phyloP scores from a whole-genome alignment of 2,113 vertebrate species.

The Dromas ardeola region DNA sequence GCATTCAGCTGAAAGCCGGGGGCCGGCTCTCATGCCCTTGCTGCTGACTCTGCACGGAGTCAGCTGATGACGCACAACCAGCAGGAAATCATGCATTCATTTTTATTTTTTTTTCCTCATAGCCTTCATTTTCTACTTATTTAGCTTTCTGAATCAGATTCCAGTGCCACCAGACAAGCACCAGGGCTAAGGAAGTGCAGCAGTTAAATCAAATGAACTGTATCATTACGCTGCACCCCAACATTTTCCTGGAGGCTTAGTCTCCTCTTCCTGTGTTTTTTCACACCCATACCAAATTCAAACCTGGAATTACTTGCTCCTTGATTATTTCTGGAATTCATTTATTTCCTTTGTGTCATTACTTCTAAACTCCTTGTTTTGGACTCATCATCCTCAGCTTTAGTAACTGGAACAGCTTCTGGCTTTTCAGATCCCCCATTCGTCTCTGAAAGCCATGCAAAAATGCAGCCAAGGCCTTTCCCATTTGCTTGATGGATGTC shows the following conservation, averaged over 20 bases:
- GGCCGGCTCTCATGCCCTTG: background rate
- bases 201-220: background rate
- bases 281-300: background rate
- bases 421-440: background rate
- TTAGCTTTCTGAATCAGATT: background rate
- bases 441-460: background rate
- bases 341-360: background rate
- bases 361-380: background rate
- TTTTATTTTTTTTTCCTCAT: background rate
- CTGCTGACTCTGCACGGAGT: background rate
- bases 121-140: background rate
- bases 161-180: background rate
- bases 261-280: background rate
- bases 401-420: background rate
- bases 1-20: background rate
- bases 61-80: background rate
- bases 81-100: background rate
- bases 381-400: background rate
- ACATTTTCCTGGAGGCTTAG: background rate
- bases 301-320: background rate
- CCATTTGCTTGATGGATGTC: background rate
- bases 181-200: background rate
- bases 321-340: background rate
- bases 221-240: background rate
- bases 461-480: background rate